Conservation (phyloP, 2,113 vertebrate species). For the Hassar affinis region DNA sequence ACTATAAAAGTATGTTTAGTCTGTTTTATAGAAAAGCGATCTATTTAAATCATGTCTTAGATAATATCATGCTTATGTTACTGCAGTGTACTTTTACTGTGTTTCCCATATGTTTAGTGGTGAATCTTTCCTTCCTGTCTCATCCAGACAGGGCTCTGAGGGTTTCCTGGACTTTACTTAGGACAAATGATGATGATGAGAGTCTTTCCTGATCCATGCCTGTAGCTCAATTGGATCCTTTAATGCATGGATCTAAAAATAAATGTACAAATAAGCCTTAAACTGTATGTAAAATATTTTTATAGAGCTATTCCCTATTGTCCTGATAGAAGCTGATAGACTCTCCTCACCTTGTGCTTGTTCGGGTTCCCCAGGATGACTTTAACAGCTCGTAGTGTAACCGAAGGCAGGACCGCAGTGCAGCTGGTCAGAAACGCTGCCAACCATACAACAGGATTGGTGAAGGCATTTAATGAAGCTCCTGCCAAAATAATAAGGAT, state of each 20-base stretch:
- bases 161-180: slow-evolving; percentile 74
- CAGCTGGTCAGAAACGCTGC: slow-evolving; percentile 76
- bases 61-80: not conserved
- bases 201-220: slow-evolving; percentile 50
- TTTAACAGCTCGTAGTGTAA: slow-evolving; percentile 63
- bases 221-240: slow-evolving; percentile 58
- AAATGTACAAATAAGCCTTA: not conserved
- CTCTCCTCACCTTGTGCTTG: slow-evolving; percentile 69
- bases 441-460: slow-evolving; percentile 72
- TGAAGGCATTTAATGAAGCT: slow-evolving; percentile 70
- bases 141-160: not conserved
- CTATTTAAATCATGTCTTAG: not conserved
- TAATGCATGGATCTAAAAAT: slow-evolving; percentile 63
- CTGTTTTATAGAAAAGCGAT: not conserved
- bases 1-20: not conserved
- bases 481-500: slow-evolving; percentile 64
- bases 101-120: not conserved
- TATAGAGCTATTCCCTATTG: not conserved
- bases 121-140: not conserved
- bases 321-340: not conserved
- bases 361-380: slow-evolving; percentile 45
- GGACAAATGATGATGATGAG: slow-evolving; percentile 70
- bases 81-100: not conserved
- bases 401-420: slow-evolving; percentile 72
- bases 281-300: not conserved